A percentile compares a stretch with the other conserved stretches of the same genome.
Evolutionary conservation across 2,797 vertebrate species (phyloP).

Genomic region (Micrastur ruficollis): DNA sequence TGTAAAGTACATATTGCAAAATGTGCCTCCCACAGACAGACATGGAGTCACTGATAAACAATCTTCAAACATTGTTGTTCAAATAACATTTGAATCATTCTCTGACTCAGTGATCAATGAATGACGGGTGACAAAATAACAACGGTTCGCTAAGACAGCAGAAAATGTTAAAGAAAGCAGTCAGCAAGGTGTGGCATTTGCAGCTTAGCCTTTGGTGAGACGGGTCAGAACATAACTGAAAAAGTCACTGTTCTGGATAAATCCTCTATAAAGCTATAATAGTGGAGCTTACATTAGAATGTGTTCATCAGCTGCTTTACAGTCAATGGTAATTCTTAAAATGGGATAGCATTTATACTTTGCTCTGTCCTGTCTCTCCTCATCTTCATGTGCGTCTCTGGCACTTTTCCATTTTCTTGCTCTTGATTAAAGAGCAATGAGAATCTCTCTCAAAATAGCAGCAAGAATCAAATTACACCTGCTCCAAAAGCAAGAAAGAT

Average conservation of each 20-base stretch:
- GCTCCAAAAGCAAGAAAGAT: neutral
- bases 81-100: constrained; percentile 42
- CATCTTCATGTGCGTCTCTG: neutral
- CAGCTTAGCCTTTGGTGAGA: neutral
- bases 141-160: neutral
- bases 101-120: constrained; percentile 52
- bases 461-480: neutral
- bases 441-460: constrained; percentile 10
- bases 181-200: neutral
- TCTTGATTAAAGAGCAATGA: neutral
- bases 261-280: neutral
- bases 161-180: constrained; percentile 11
- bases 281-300: neutral
- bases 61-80: neutral
- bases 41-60: neutral
- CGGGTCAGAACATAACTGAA: neutral
- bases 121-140: neutral
- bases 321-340: neutral
- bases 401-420: neutral
- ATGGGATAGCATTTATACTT: neutral
- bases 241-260: neutral
- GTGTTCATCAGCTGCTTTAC: neutral
- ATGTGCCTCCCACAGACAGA: neutral
- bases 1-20: constrained; percentile 3
- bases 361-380: neutral